phyloP scores from a whole-genome alignment of 2,797 vertebrate genomes.

The Lepidocolaptes lacrymiger region DNA sequence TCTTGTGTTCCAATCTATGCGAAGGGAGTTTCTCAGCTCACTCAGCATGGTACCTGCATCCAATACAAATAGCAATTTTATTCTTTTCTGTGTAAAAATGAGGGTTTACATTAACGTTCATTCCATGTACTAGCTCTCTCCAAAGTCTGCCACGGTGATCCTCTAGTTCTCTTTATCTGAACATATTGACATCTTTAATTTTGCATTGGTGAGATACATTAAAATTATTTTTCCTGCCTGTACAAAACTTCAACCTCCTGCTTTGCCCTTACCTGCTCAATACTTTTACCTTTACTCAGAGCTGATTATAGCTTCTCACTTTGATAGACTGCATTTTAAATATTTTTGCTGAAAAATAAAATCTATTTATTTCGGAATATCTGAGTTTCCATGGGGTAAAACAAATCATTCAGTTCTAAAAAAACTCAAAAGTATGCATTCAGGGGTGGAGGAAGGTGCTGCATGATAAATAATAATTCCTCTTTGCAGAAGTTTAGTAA shows the following conservation, averaged over 20 bases:
- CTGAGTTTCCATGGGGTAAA: background rate
- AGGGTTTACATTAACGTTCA: background rate
- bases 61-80: background rate
- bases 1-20: background rate
- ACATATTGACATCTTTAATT: background rate
- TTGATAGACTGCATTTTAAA: background rate
- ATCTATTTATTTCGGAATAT: background rate
- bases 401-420: background rate
- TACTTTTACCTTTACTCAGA: background rate
- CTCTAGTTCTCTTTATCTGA: background rate
- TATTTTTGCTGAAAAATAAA: background rate
- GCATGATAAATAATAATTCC: background rate
- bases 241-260: background rate
- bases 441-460: rapidly evolving
- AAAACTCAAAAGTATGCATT: background rate
- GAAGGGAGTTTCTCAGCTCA: background rate
- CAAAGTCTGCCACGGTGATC: background rate
- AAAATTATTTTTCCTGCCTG: background rate
- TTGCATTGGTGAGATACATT: background rate
- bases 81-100: background rate
- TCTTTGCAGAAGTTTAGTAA: background rate
- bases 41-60: background rate
- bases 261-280: background rate
- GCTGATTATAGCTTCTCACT: background rate
- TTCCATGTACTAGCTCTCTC: background rate